Evolutionary conservation across 2,113 vertebrate species (phyloP).

Genomic region (Heliornis fulica): DNA sequence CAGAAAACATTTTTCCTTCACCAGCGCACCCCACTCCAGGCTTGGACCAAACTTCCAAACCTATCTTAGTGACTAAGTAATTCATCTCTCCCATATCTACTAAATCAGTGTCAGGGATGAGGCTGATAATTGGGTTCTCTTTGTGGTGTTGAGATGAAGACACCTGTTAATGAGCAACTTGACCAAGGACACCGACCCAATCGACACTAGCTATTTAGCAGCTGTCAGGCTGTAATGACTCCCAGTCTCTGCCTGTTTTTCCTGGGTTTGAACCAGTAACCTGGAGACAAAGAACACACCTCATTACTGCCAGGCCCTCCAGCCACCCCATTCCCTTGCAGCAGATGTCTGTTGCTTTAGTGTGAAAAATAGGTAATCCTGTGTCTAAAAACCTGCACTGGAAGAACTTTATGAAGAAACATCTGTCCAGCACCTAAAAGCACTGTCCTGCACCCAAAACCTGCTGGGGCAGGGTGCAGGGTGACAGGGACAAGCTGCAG

Average conservation of each 20-base stretch:
- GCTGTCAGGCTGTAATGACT: constrained; percentile 6
- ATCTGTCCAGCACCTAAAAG: background rate
- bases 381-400: background rate
- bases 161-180: constrained; percentile 16
- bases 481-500: background rate
- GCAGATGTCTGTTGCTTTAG: background rate
- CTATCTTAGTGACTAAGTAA: background rate
- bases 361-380: background rate
- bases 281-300: background rate
- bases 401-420: background rate
- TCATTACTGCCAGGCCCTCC: background rate
- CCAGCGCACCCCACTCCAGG: background rate
- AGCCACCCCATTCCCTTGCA: background rate
- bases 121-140: background rate
- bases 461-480: background rate
- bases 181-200: background rate
- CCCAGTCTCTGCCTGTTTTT: background rate
- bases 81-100: background rate
- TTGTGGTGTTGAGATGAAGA: background rate
- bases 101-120: background rate
- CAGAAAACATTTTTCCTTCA: background rate
- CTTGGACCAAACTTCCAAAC: background rate
- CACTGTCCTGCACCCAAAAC: background rate
- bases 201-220: constrained; percentile 10
- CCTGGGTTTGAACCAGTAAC: background rate